A percentile compares a stretch with the other conserved stretches of the same genome.
These are phyloP conservation scores for Rhabdomys pumilio DNA, from an alignment of 2,797 vertebrate species.

Conservation along the genomic window DNA sequence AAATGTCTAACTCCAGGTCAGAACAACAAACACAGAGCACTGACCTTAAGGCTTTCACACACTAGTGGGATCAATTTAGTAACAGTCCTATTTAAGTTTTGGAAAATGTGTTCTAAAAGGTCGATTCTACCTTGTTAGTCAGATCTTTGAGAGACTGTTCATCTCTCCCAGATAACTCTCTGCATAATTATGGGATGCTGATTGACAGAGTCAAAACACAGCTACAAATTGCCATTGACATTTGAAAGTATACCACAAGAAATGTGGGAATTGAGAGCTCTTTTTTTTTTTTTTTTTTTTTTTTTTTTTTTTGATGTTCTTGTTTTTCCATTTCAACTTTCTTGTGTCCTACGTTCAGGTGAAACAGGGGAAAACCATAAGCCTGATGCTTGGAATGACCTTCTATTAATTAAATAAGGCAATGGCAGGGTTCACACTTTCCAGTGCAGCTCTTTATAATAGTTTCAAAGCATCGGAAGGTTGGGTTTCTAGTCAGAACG, in stretches of 20 bases:
- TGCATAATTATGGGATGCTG: background rate
- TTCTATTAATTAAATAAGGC: conserved; percentile 47
- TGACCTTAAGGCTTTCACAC: background rate
- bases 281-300: background rate
- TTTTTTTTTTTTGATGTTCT: background rate
- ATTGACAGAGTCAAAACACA: conserved; percentile 52
- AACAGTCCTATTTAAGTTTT: conserved; percentile 26
- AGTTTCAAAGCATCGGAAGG: conserved; percentile 15
- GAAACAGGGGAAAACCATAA: background rate
- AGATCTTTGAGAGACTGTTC: background rate
- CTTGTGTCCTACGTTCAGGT: background rate
- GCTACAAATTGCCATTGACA: conserved; percentile 18
- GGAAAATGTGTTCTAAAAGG: conserved; percentile 38
- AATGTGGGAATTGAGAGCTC: background rate
- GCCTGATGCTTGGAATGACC: background rate
- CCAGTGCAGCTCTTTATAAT: conserved; percentile 49
- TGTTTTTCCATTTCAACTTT: background rate
- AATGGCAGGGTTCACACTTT: background rate
- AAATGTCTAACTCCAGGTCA: conserved; percentile 18
- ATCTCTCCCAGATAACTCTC: background rate
- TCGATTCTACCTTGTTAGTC: conserved; percentile 24
- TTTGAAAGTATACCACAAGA: background rate
- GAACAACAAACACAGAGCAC: background rate
- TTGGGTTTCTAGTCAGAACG: conserved; percentile 55
- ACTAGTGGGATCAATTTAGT: background rate